phyloP scores from a whole-genome alignment of 2,113 vertebrate species.

The Pteruthius melanotis region DNA sequence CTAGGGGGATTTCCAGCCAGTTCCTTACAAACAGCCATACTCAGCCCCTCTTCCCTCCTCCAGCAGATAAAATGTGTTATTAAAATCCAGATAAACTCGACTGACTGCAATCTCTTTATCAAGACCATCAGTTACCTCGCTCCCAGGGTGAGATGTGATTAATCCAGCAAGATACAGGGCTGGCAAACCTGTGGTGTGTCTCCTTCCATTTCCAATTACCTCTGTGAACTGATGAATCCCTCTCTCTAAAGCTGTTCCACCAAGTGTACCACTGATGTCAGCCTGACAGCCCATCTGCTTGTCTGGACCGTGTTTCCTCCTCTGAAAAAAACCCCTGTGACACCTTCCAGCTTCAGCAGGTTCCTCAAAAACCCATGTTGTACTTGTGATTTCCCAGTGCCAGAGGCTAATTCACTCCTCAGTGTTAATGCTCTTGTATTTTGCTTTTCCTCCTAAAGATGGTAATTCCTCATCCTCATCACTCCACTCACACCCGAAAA shows the following conservation, averaged over 20 bases:
- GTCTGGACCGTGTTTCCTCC: conserved; percentile 33
- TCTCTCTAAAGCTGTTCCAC: conserved; percentile 37
- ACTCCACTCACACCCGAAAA: not conserved
- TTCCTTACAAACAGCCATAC: not conserved
- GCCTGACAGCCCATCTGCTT: conserved; percentile 62
- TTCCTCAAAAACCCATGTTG: conserved; percentile 3
- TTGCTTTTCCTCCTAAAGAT: not conserved
- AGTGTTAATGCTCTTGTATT: not conserved
- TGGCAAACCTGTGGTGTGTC: not conserved
- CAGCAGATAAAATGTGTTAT: not conserved
- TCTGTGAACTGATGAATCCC: conserved; percentile 22
- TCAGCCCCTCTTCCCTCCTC: not conserved
- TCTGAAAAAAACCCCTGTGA: not conserved
- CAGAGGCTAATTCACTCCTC: not conserved
- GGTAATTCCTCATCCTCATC: not conserved
- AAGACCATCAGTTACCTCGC: not conserved
- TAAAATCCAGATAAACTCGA: not conserved
- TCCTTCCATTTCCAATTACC: conserved; percentile 50
- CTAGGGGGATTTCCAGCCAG: not conserved
- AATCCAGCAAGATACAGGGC: not conserved
- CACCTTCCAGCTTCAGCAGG: conserved; percentile 43
- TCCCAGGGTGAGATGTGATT: not conserved
- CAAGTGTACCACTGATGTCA: conserved; percentile 35
- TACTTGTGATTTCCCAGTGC: not conserved
- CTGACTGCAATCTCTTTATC: not conserved